Evolutionary conservation across 2,888 invertebrate genomes (phyloP).

Genomic region (Andricus curvator): DNA sequence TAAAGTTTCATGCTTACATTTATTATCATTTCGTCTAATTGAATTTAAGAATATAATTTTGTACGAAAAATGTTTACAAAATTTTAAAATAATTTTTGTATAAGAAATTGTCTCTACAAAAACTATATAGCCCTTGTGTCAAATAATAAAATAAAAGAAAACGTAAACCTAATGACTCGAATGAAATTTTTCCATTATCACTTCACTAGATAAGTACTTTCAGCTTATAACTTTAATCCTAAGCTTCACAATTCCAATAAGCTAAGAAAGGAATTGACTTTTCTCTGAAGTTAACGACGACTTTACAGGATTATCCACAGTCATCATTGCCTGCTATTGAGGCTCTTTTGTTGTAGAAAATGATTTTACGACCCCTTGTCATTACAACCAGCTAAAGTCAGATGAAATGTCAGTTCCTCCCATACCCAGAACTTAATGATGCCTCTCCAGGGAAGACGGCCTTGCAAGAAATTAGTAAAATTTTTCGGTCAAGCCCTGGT

Average conservation of each 20-base stretch:
- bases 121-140: too few relatives aligned
- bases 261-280: slow-evolving; percentile 4
- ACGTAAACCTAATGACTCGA: not conserved
- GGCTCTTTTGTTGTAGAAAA: slow-evolving; percentile 15
- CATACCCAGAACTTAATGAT: slow-evolving; percentile 28
- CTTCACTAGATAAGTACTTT: not conserved
- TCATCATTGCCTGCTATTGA: slow-evolving; percentile 9
- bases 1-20: too few relatives aligned
- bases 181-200: not conserved
- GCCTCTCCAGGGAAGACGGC: slow-evolving; percentile 44
- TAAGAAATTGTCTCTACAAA: too few relatives aligned
- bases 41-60: too few relatives aligned
- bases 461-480: slow-evolving; percentile 61
- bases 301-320: slow-evolving; percentile 4
- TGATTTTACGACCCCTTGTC: slow-evolving; percentile 36
- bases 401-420: slow-evolving; percentile 39
- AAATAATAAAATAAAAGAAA: not conserved
- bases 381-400: slow-evolving; percentile 14
- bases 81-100: too few relatives aligned
- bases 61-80: too few relatives aligned
- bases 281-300: slow-evolving; percentile 9
- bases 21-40: too few relatives aligned
- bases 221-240: not conserved
- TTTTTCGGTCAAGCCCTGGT: slow-evolving; percentile 50
- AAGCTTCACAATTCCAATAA: not conserved